These are phyloP conservation scores for Eristalinus sepulchralis DNA, from an alignment of 2,888 invertebrate genomes.

Conservation along the genomic window DNA sequence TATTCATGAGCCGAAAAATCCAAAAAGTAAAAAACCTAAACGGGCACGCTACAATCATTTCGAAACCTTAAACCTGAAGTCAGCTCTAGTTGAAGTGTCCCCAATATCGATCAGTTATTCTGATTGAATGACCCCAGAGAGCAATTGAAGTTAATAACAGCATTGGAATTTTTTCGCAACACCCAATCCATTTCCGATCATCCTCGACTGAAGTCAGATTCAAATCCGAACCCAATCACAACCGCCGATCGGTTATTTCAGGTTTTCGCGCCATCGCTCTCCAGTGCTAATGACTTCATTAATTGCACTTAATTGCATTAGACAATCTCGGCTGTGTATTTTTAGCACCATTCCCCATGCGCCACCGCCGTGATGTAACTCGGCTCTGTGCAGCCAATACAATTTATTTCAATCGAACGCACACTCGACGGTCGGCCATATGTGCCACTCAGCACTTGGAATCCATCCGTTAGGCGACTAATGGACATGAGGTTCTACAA, in stretches of 20 bases:
- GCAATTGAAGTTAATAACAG: neutral
- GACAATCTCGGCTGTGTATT: slow-evolving; percentile 33
- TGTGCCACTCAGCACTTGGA: slow-evolving; percentile 9
- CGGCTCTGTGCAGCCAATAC: neutral
- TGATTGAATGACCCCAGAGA: neutral
- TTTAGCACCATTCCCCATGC: slow-evolving; percentile 52
- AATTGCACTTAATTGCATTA: slow-evolving; percentile 44
- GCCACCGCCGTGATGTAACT: slow-evolving; percentile 57
- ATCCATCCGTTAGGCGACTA: slow-evolving; percentile 10
- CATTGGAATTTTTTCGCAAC: neutral
- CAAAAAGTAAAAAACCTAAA: too few relatives aligned
- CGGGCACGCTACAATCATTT: too few relatives aligned
- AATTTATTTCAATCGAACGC: slow-evolving; percentile 5
- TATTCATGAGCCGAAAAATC: too few relatives aligned
- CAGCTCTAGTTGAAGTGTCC: too few relatives aligned
- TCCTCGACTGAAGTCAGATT: neutral
- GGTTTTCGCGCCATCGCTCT: neutral
- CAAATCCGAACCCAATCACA: slow-evolving; percentile 39
- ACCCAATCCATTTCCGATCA: neutral
- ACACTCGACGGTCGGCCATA: slow-evolving; percentile 1
- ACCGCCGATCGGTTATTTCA: slow-evolving; percentile 10
- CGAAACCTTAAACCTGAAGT: too few relatives aligned
- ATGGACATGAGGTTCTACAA: slow-evolving; percentile 32
- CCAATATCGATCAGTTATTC: neutral
- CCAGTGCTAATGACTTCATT: slow-evolving; percentile 53